Evolutionary conservation across 2,113 vertebrate species (phyloP), one percentile per base, ranked within the genome.

Genomic region (Blennius ocellaris): DNA sequence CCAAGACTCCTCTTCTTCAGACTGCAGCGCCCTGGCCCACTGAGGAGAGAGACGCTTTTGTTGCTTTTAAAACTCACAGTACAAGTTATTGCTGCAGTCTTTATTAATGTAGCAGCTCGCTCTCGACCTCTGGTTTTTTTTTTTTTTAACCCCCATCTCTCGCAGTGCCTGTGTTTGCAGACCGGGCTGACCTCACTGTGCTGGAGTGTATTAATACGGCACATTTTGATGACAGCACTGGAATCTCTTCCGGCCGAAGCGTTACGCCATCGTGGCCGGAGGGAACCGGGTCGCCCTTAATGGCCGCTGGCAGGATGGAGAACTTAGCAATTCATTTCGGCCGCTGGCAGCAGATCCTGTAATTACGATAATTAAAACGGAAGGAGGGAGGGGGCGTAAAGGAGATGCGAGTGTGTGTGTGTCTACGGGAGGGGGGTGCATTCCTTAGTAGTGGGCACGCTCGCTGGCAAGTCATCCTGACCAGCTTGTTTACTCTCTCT

Each of bases 291-390:
- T 85, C 66, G 66, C 58, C 60, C 71, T 78, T 82, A 80, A 86
- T 84, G 90, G 77, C 69, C 59, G 30, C 75, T 58, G 72, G 84
- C 83, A 74, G 52, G 54, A 73, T 8, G 43, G 70, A 73, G 72
- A 80, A 65, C 70, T 38, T 58, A 80, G 82, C 69, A 73, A 84
- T 86, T 87, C 44, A 64, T 86, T 84, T 66, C 56, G 73, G 68
- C 47, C 37, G 40, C 55, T 85, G 81, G 83, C 81, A 90, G 72
- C 73, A 78, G 68, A 87, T 87, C 87, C 78, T 60, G 81, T 87
- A 85, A 92, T 90, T 87, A 86, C 88, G 66, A 89, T 89, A 54
- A 92, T 92, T 86, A 86, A 88, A 90, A 84, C 39, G 11, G 11
- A 7, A 36, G 58, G 50, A 6, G 47, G 47, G 52, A 5, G 8